phyloP scores from a whole-genome alignment of 2,797 vertebrate genomes.

The Lutjanus argentimaculatus region DNA sequence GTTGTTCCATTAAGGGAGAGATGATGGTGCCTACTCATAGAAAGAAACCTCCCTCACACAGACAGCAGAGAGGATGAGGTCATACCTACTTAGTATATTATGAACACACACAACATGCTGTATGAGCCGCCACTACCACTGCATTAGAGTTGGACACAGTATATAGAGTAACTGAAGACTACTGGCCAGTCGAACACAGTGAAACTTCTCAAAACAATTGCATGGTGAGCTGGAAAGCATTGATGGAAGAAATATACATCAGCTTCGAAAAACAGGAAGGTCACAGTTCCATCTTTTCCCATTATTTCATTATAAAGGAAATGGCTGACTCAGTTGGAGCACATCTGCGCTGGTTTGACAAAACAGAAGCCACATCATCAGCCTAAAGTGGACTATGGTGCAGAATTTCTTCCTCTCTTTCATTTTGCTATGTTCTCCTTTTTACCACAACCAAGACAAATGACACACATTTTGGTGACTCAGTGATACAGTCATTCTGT shows the following conservation, averaged over 20 bases:
- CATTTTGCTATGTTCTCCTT: slow-evolving; percentile 48
- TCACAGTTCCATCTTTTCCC: slow-evolving; percentile 40
- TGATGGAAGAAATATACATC: slow-evolving; percentile 12
- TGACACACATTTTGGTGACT: slow-evolving; percentile 66
- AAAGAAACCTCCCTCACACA: slow-evolving; percentile 28
- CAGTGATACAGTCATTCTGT: slow-evolving; percentile 50
- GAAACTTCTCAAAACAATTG: background rate
- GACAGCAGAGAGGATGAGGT: slow-evolving; percentile 38
- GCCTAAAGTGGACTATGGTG: slow-evolving; percentile 14
- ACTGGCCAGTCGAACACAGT: background rate
- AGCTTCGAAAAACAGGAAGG: slow-evolving; percentile 48
- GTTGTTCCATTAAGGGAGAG: slow-evolving; percentile 21
- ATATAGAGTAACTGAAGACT: slow-evolving; percentile 4
- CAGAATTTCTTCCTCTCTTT: slow-evolving; percentile 51
- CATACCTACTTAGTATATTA: slow-evolving; percentile 22
- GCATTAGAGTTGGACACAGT: background rate
- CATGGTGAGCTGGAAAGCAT: slow-evolving; percentile 14
- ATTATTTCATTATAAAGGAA: slow-evolving; percentile 70
- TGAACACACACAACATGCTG: background rate
- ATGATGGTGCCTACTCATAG: slow-evolving; percentile 7
- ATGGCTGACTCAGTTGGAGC: slow-evolving; percentile 63
- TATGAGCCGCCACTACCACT: background rate
- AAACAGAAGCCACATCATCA: slow-evolving; percentile 66
- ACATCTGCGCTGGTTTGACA: slow-evolving; percentile 53
- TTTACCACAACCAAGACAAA: slow-evolving; percentile 65